phyloP scores from a whole-genome alignment of 2,113 vertebrate species.

The Scomber scombrus region DNA sequence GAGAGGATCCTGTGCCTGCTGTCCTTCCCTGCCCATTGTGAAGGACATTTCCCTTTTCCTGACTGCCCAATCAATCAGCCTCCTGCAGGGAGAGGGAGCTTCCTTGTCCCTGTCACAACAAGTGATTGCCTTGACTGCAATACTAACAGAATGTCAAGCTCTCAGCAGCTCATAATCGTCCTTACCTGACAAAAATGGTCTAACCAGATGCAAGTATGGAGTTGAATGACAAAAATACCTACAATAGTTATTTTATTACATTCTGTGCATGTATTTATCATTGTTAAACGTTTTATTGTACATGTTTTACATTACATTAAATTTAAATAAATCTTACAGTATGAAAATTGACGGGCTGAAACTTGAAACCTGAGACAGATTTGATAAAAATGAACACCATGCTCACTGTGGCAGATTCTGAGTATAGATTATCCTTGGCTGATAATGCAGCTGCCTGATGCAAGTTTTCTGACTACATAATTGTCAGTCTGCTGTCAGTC shows the following conservation, averaged over 20 bases:
- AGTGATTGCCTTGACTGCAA: conserved; percentile 75
- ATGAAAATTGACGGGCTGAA: neutral
- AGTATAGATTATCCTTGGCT: neutral
- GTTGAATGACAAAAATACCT: conserved; percentile 50
- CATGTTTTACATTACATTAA: neutral
- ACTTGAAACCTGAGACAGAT: neutral
- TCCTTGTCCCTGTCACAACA: conserved; percentile 80
- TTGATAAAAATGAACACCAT: too few species aligned
- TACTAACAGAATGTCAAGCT: conserved; percentile 60
- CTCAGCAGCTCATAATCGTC: conserved; percentile 71
- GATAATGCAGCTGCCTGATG: too few species aligned
- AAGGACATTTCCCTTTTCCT: conserved; percentile 77
- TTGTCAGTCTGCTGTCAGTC: conserved; percentile 2
- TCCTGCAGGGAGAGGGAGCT: conserved; percentile 71
- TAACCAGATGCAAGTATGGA: conserved; percentile 39
- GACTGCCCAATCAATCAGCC: conserved; percentile 84
- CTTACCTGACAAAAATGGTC: conserved; percentile 62
- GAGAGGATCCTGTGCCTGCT: conserved; percentile 38
- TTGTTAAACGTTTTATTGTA: conserved; percentile 1
- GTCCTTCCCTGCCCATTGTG: conserved; percentile 74
- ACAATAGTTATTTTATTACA: conserved; percentile 12
- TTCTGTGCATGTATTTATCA: conserved; percentile 11
- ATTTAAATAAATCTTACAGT: neutral
- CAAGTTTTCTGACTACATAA: neutral
- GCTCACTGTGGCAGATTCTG: too few species aligned